Conservation (phyloP, 2,113 vertebrate species). For the Gracilinanus agilis region DNA sequence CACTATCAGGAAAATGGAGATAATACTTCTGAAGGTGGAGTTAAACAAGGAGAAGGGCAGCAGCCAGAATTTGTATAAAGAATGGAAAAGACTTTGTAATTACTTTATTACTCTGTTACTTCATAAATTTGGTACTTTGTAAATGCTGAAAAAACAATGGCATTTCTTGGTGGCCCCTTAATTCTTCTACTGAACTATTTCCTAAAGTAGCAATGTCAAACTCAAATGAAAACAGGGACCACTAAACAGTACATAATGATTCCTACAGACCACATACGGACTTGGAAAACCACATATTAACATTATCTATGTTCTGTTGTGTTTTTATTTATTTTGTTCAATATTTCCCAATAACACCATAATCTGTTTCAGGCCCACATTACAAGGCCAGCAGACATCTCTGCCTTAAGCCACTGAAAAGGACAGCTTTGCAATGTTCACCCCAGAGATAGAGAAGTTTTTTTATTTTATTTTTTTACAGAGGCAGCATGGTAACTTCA, state of each 20-base stretch:
- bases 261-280: neutral
- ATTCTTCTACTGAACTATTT: neutral
- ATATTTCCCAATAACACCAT: neutral
- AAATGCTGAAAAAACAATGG: neutral
- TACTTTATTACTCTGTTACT: neutral
- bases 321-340: neutral
- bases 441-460: neutral
- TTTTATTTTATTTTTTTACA: too few relatives aligned
- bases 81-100: neutral
- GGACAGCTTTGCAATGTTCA: neutral
- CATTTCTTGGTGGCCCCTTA: neutral
- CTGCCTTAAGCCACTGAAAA: neutral
- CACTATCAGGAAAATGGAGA: neutral
- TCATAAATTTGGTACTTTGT: neutral
- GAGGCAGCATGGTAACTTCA: neutral
- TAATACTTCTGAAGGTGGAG: neutral
- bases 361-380: neutral
- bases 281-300: neutral
- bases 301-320: neutral
- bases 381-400: neutral
- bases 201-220: neutral
- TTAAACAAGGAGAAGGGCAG: neutral
- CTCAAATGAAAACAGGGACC: neutral
- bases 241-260: neutral
- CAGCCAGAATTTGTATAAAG: neutral